These are phyloP conservation scores for Mesopsocus fuscifrons DNA, from an alignment of 2,888 invertebrate species.

Conservation along the genomic window DNA sequence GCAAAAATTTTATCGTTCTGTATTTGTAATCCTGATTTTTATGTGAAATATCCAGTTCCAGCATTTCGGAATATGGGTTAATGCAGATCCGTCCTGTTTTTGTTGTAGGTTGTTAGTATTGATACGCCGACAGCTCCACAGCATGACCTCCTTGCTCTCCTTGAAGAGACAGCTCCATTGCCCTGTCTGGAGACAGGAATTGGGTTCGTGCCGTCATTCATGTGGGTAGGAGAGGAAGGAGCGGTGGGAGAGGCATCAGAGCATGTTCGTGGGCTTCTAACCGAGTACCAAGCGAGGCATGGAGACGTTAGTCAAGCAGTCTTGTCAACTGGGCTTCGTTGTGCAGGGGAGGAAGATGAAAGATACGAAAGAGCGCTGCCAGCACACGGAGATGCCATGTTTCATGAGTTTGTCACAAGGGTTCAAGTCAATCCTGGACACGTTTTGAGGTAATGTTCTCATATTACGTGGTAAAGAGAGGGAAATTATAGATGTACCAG, in stretches of 20 bases:
- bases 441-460: slow-evolving; percentile 66
- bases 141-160: slow-evolving; percentile 44
- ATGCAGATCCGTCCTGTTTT: no score
- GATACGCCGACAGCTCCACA: slow-evolving; percentile 55
- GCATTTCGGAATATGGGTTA: no score
- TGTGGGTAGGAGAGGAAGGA: slow-evolving; percentile 40
- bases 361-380: slow-evolving; percentile 62
- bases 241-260: slow-evolving; percentile 24
- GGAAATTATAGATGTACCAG: background rate
- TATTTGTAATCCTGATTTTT: no score
- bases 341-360: slow-evolving; percentile 28
- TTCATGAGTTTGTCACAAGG: slow-evolving; percentile 56
- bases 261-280: slow-evolving; percentile 39
- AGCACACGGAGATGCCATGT: slow-evolving; percentile 63
- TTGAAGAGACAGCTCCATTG: slow-evolving; percentile 32
- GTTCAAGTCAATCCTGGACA: slow-evolving; percentile 62
- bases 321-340: slow-evolving; percentile 17
- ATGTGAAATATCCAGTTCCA: no score
- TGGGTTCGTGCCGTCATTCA: slow-evolving; percentile 32
- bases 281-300: slow-evolving; percentile 36
- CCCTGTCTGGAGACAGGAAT: slow-evolving; percentile 15
- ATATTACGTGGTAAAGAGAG: slow-evolving; percentile 12
- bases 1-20: no score
- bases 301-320: slow-evolving; percentile 23
- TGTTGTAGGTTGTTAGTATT: slow-evolving; percentile 27